These are phyloP conservation scores for Corythaixoides concolor DNA, from an alignment of 2,113 vertebrate species.

Conservation along the genomic window DNA sequence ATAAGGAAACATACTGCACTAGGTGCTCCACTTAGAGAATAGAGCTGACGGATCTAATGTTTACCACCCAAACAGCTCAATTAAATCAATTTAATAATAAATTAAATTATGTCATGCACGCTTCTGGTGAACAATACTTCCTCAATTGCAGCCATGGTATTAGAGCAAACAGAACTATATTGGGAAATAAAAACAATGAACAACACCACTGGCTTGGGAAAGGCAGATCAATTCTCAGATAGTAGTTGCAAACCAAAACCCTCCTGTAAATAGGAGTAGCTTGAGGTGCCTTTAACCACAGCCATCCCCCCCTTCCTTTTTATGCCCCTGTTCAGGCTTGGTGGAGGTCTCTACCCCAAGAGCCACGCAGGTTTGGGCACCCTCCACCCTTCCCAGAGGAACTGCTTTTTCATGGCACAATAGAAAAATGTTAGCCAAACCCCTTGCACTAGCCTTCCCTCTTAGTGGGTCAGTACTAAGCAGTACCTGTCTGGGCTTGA, in stretches of 20 bases:
- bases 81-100: background rate
- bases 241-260: background rate
- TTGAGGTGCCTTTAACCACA: background rate
- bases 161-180: constrained; percentile 16
- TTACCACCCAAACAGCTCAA: constrained; percentile 22
- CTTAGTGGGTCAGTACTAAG: background rate
- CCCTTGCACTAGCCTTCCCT: background rate
- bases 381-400: background rate
- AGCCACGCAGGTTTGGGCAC: background rate
- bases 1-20: background rate
- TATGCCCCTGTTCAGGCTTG: background rate
- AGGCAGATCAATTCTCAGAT: background rate
- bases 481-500: background rate
- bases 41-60: background rate
- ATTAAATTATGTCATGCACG: background rate
- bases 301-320: background rate
- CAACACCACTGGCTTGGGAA: background rate
- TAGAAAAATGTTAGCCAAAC: background rate
- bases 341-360: background rate
- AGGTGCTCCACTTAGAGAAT: background rate
- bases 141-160: background rate
- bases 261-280: background rate
- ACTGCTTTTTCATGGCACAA: background rate
- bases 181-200: constrained; percentile 3
- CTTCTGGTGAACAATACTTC: constrained; percentile 17